Base-by-base conservation (phyloP, 2,888 invertebrate species). In the Agrochola lota region DNA sequence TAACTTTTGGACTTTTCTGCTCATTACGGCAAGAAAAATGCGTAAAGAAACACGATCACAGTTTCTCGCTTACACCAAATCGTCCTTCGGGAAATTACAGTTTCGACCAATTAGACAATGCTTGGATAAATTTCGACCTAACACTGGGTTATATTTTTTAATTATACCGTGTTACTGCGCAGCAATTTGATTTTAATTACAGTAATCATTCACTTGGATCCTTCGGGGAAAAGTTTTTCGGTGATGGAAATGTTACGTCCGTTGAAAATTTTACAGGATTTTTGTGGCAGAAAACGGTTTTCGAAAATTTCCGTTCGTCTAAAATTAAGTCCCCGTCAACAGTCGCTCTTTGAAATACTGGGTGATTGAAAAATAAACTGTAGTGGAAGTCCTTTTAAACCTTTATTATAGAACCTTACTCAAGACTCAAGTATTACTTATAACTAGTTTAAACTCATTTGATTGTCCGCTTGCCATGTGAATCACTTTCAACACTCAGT, bases 21-120 rank as follows among this genome's bases (percentile, higher is more conserved):
- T 43, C 12, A 52, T 17, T 55, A 7, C 6, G 17, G 9, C 35
- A 26, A 60, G 57, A 52, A 66, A 55, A 60, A 11, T 59, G 35
- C 15, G 23, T 59, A n/a, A 59, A 64, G 11, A 7, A 40, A 30
- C 17, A 30, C 57, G 74, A 70, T 7, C 26, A 43, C 57, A 49
- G 83, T 55, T 74, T 12, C 23, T 85, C n/a, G 8, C 85, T 88
- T 91, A 78, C 20, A 69, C 90, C 91, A 83, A 64, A 67, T 69
- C 68, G 86, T 92, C 95, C 95, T 94, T 83, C 93, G 95, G 95
- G 96, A 96, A 96, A 96, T 95, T 95, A 95, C 94, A 94, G 94
- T 93, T 95, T 94, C 91, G 91, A 93, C 94, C 95, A 95, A 96
- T 95, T 95, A 95, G 94, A 91, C 91, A 87, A 88, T 92, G 90